Conservation (phyloP, 2,113 vertebrate genomes). For the Gobiocypris rarus region DNA sequence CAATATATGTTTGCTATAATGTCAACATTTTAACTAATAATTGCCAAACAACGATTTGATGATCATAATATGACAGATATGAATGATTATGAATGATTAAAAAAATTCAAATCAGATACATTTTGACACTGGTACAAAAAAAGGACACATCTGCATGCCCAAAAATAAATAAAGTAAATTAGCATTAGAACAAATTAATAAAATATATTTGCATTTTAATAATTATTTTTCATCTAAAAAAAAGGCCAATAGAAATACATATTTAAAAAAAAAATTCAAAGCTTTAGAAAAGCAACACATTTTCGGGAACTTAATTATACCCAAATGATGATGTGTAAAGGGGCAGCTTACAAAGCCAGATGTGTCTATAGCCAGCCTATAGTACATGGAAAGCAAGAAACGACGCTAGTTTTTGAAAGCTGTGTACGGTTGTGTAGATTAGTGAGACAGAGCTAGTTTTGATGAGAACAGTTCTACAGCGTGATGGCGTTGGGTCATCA, state of each 20-base stretch:
- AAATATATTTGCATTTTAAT: neutral
- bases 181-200: neutral
- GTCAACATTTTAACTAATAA: neutral
- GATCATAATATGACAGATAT: neutral
- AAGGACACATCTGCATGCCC: neutral
- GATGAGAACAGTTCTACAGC: conserved; percentile 44
- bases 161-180: neutral
- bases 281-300: neutral
- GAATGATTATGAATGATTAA: neutral
- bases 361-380: neutral
- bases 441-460: conserved; percentile 44
- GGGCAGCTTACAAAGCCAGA: neutral
- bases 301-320: neutral
- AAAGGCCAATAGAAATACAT: neutral
- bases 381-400: neutral
- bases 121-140: neutral
- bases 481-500: conserved; percentile 33
- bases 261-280: neutral
- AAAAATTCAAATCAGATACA: neutral
- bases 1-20: neutral
- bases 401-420: neutral
- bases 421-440: conserved; percentile 45
- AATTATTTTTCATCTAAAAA: neutral
- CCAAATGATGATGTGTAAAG: neutral
- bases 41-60: neutral